Percentiles rank a stretch among this genome's conserved stretches.
These are phyloP conservation scores for Plotosus lineatus DNA, from an alignment of 2,113 vertebrate genomes.

Conservation along the genomic window DNA sequence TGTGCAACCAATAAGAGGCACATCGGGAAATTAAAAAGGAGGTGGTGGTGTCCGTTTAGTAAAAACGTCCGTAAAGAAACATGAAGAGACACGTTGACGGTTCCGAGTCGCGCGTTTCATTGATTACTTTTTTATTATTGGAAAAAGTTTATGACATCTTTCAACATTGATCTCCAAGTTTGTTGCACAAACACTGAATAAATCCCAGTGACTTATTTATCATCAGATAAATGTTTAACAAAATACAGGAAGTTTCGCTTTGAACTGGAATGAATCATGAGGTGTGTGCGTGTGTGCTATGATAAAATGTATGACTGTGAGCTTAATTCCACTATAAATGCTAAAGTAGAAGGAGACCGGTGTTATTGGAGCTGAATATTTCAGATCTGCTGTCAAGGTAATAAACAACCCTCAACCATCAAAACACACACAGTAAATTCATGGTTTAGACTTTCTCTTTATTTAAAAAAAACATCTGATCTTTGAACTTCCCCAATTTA, in stretches of 20 bases:
- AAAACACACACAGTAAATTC: neutral
- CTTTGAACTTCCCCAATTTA: neutral
- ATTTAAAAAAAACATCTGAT: neutral
- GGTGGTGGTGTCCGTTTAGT: neutral
- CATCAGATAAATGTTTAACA: neutral
- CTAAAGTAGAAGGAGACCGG: neutral
- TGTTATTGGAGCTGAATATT: neutral
- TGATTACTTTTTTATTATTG: neutral
- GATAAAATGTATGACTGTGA: neutral
- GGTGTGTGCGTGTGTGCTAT: neutral
- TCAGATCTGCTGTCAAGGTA: slow-evolving; percentile 1
- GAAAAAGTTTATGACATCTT: neutral
- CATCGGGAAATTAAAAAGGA: neutral
- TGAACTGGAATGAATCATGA: neutral
- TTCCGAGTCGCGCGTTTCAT: neutral
- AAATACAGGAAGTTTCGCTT: slow-evolving; percentile 29
- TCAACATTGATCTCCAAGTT: neutral
- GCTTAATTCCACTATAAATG: slow-evolving; percentile 1
- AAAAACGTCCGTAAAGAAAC: slow-evolving; percentile 2
- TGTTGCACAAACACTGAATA: neutral
- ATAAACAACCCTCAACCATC: neutral
- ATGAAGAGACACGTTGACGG: no score
- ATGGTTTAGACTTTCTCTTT: neutral
- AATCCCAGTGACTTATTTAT: neutral
- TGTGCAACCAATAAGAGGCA: slow-evolving; percentile 29